Base-by-base conservation (phyloP, 2,797 vertebrate species). In the Pelobates cultripes region DNA sequence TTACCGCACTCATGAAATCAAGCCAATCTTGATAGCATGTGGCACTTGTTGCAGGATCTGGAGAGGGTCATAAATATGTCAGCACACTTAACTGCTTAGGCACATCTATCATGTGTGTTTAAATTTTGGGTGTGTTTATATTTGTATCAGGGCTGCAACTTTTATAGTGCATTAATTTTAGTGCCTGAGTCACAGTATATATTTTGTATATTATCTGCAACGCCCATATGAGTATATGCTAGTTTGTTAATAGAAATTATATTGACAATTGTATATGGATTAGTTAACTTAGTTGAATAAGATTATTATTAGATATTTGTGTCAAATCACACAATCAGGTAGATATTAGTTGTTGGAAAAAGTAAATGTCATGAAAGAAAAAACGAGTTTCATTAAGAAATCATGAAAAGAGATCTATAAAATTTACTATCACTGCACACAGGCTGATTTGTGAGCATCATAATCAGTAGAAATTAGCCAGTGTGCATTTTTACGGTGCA, bases 61-160 rank as follows among this genome's bases (percentile, higher is more conserved):
- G 15, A 73, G 81, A 64, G 81, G 42, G 15, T 8, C 41, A 60
- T 77, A 82, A 73, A 82, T 82, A 78, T 82, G 73, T 73, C 75
- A 73, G 61, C 75, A 82, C 51, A 69, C 45, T 67, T 78, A 42
- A 17, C 42, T 78, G 75, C 70, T 78, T 73, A 68, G 3, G 66
- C 12, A 43, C 6, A 78, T 82, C 55, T 78, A 78, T 60, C 61
- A 68, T 78, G 45, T 57, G 43, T 14, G 60, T 28, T 28, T 28
- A 28, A 28, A 28, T 28, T 28, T 77, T 78, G 81, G 81, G 81
- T 82, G 81, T 82, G 80, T 77, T 70, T 75, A 70, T 47, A 75
- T 81, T 28, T 81, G 67, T 67, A 70, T 40, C 67, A 81, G 64
- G 73, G 43, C 73, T 75, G 73, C 44, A 75, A 63, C 79, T 70